Evolutionary conservation across 2,797 vertebrate genomes (phyloP).

Genomic region (Merluccius polli): DNA sequence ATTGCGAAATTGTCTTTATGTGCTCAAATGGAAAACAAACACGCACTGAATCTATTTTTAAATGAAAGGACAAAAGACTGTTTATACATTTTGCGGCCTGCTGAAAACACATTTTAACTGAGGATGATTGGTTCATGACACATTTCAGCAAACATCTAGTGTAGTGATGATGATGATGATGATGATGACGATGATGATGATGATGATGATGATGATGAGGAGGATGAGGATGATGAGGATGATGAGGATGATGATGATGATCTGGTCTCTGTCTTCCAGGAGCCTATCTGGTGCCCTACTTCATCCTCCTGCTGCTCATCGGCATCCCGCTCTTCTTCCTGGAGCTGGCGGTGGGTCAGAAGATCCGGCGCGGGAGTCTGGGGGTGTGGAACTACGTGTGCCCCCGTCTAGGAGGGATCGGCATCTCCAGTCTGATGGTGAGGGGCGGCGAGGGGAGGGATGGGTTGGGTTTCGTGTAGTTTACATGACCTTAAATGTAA

Average conservation of each 20-base stretch:
- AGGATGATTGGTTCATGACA: not conserved
- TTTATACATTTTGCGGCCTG: too few relatives aligned
- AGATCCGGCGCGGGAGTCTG: constrained; percentile 91
- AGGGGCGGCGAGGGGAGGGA: constrained; percentile 35
- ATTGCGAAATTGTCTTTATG: too few relatives aligned
- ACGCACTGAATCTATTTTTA: too few relatives aligned
- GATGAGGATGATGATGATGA: too few relatives aligned
- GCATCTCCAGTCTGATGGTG: constrained; percentile 89
- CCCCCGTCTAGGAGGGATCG: constrained; percentile 87
- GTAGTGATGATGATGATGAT: too few relatives aligned
- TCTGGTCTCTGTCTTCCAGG: constrained; percentile 62
- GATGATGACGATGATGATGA: too few relatives aligned
- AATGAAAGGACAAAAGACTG: not conserved
- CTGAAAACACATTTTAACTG: not conserved
- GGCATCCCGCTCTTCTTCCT: constrained; percentile 94
- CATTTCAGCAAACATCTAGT: too few relatives aligned
- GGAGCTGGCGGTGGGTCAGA: constrained; percentile 92
- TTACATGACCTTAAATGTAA: not conserved
- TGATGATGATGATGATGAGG: too few relatives aligned
- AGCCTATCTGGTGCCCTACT: constrained; percentile 90
- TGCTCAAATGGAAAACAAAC: not conserved
- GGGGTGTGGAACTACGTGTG: constrained; percentile 95
- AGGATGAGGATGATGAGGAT: too few relatives aligned
- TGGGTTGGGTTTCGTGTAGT: not conserved
- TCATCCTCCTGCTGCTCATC: constrained; percentile 88